Base-by-base conservation (phyloP, 2,113 vertebrate species). In the Shinisaurus crocodilurus region DNA sequence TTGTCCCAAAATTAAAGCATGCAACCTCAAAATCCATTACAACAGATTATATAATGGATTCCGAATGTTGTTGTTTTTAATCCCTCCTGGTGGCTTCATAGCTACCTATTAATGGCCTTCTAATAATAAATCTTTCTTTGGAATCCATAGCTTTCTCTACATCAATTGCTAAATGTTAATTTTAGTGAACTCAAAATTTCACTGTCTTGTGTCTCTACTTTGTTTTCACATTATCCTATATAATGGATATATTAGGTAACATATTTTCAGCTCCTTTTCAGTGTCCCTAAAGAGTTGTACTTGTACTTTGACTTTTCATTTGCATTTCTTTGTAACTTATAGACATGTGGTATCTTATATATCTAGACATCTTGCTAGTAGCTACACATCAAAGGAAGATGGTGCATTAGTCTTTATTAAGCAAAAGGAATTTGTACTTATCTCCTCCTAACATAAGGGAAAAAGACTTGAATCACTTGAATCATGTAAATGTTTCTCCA, bases 251-350 rank as follows among this genome's bases (percentile, higher is more conserved):
- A 50, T 15, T 43, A 54, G 5, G 15, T 45, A 81, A 81, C 48
- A 72, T 54, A 60, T 60, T 37, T 72, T 23, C 40, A 90, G 50
- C 3, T 0, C 3, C 79, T 93, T 91, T 76, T 85, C 29, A 37
- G 27, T 76, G 89, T 89, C 77, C 45, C 40, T 10, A 63, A 6
- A 72, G n/a, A n/a, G 1, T n/a, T 40, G 93, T 91, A 70, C 0
- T 60, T 32, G 54, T 8, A 54, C 81, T 80, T 80, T 80, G 5
- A 0, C 0, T 45, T 18, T 89, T 85, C 0, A 37, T 94, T 93
- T 93, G 27, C n/a, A 3, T 91, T 1, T 65, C 72, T 83, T 37
- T 43, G 89, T 77, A 89, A 8, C 76, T 27, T 10, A 88, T 83
- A 29, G 1, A 85, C 43, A 4, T 3, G 27, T 57, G 87, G 54